These are phyloP conservation scores for Drosophila melanocephala DNA, from an alignment of 2,888 invertebrate genomes.

Conservation along the genomic window DNA sequence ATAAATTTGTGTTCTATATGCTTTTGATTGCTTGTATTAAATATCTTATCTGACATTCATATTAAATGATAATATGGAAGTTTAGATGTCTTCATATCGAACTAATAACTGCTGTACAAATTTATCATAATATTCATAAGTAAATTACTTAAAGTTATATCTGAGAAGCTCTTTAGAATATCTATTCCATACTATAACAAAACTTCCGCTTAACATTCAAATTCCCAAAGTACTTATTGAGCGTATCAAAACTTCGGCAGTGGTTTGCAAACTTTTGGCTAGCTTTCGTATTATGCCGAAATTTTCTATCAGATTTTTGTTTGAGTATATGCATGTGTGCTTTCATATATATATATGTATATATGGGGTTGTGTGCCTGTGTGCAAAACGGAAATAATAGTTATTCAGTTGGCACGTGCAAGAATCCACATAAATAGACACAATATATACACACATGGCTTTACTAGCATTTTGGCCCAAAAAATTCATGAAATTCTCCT, in stretches of 20 bases:
- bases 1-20: not conserved
- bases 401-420: slow-evolving; percentile 70
- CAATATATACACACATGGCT: slow-evolving; percentile 13
- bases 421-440: slow-evolving; percentile 12
- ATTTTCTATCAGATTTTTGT: slow-evolving; percentile 67
- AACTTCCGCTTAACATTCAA: not conserved
- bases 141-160: not conserved
- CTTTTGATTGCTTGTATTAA: not conserved
- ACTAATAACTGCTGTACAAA: not conserved
- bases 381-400: slow-evolving; percentile 56
- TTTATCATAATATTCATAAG: not conserved
- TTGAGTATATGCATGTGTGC: slow-evolving; percentile 27
- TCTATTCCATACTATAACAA: not conserved
- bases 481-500: slow-evolving; percentile 56
- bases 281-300: slow-evolving; percentile 22
- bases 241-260: slow-evolving; percentile 39
- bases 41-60: not conserved
- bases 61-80: not conserved
- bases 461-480: slow-evolving; percentile 1
- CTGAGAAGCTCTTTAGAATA: not conserved
- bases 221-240: slow-evolving; percentile 11
- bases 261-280: slow-evolving; percentile 13
- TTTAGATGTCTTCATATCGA: not conserved
- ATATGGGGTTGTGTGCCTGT: slow-evolving; percentile 13
- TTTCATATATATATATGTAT: not conserved